A percentile compares a stretch with the other conserved stretches of the same genome.
Evolutionary conservation across 2,113 vertebrate species (phyloP).

Genomic region (Sisor rabdophorus): DNA sequence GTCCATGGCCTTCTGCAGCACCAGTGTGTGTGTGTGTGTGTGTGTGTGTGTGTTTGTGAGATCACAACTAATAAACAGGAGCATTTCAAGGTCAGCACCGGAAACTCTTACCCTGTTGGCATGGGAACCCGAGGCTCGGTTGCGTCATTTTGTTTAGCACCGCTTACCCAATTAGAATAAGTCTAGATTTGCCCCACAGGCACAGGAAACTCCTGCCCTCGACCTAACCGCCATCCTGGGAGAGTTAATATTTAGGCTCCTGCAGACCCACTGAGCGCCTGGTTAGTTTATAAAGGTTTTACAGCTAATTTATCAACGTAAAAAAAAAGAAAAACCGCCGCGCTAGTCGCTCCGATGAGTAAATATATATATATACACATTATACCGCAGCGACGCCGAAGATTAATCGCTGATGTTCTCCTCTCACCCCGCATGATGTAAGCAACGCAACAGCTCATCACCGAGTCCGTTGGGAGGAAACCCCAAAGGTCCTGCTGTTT

Average conservation of each 20-base stretch:
- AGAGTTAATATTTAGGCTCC: background rate
- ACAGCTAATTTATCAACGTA: background rate
- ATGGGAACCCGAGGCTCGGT: conserved; percentile 27
- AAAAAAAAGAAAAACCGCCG: too few species aligned
- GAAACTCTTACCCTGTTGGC: conserved; percentile 35
- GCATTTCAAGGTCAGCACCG: conserved; percentile 32
- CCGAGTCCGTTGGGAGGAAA: background rate
- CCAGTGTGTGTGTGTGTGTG: background rate
- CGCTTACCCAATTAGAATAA: conserved; percentile 10
- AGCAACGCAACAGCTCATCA: background rate
- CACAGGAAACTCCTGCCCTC: conserved; percentile 26
- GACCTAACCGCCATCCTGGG: conserved; percentile 9
- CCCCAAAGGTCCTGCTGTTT: conserved; percentile 12
- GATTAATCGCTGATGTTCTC: conserved; percentile 4
- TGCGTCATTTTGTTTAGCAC: background rate
- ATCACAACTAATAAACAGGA: conserved; percentile 3
- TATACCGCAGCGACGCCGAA: background rate
- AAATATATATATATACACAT: background rate
- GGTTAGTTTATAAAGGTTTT: background rate
- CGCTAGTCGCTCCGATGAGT: background rate
- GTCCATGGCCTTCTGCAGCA: background rate
- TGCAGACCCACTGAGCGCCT: background rate
- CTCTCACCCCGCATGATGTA: background rate
- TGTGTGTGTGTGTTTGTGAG: background rate
- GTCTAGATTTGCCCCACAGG: background rate